Percentiles rank a stretch among this genome's conserved stretches.
Evolutionary conservation across 2,113 vertebrate genomes (phyloP).

Genomic region (Dicaeum eximium): DNA sequence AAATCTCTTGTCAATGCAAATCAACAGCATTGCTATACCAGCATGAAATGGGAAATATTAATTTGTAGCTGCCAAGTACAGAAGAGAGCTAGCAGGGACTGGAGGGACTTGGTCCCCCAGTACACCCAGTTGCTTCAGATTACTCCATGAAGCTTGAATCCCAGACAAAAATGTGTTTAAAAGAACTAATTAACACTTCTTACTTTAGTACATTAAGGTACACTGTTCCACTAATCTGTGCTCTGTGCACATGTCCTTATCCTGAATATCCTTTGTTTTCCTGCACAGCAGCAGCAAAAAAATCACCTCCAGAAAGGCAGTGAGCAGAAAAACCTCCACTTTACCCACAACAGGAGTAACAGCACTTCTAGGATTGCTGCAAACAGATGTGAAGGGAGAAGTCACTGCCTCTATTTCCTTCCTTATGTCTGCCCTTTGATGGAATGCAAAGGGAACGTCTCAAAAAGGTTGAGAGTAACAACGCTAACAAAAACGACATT

Average conservation of each 20-base stretch:
- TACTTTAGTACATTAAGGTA: not conserved
- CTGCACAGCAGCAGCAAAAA: not conserved
- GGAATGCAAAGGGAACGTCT: not conserved
- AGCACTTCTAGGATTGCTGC: not conserved
- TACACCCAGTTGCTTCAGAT: not conserved
- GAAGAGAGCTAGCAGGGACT: not conserved
- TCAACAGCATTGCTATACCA: not conserved
- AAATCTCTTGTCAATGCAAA: not conserved
- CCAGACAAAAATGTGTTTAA: not conserved
- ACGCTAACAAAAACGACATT: no score
- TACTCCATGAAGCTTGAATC: not conserved
- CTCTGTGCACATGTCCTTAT: fast-evolving
- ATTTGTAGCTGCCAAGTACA: not conserved
- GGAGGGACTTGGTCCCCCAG: not conserved
- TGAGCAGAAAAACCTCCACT: not conserved
- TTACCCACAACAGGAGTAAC: not conserved
- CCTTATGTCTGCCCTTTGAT: not conserved
- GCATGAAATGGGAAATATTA: not conserved
- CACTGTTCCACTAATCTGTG: not conserved
- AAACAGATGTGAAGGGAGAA: not conserved
- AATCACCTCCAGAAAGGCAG: not conserved
- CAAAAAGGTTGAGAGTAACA: not conserved
- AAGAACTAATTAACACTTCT: not conserved
- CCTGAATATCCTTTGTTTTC: not conserved
- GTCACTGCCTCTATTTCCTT: not conserved